Conservation (phyloP, 2,888 invertebrate species). For the Tipula lateralis region DNA sequence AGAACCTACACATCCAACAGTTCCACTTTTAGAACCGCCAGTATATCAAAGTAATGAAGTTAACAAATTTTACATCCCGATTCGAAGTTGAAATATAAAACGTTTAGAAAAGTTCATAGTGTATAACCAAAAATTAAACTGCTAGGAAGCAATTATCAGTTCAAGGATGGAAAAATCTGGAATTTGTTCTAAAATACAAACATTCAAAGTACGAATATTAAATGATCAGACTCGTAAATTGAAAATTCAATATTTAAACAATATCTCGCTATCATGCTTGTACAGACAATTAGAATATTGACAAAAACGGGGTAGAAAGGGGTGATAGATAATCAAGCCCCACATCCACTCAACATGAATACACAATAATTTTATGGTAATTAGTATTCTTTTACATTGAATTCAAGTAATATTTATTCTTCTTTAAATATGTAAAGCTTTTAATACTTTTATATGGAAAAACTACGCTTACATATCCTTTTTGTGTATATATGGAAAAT, state of each 20-base stretch:
- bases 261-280: background rate
- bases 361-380: conserved; percentile 2
- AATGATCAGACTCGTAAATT: background rate
- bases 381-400: background rate
- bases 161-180: no score
- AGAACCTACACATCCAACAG: no score
- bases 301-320: background rate
- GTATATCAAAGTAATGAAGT: no score
- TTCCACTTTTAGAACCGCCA: no score
- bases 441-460: background rate
- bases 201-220: no score
- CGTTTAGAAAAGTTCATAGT: no score
- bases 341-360: background rate
- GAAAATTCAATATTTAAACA: background rate
- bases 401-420: conserved; percentile 14
- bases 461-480: conserved; percentile 3
- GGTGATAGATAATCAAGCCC: background rate
- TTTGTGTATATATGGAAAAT: background rate
- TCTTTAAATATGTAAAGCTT: background rate
- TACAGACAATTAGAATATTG: background rate
- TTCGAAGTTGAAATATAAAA: no score
- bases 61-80: no score
- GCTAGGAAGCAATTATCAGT: no score
- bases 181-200: no score
- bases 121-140: no score